Evolutionary conservation across 2,113 vertebrate genomes (phyloP), one percentile per base, ranked within the genome.

Genomic region (Choloepus hoffmanni): DNA sequence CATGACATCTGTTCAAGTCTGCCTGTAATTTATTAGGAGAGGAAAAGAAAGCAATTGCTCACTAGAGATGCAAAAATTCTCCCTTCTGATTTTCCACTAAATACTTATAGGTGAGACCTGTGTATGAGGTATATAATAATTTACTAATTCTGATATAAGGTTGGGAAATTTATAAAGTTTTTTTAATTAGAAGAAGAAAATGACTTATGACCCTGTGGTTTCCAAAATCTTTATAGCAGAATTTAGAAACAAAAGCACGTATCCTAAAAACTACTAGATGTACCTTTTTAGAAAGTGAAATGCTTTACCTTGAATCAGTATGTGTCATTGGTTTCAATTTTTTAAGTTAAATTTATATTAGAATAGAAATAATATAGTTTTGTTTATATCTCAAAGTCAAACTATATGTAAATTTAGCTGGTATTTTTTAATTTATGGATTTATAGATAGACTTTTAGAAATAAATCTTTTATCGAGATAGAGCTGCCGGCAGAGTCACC

Each of bases 1-100:
- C 40, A 92, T 98, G 98, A 98, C 98, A 98, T 98, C 98, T 98
- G 97, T 95, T 98, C 97, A 97, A 97, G 98, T 98, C 96, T 97
- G 97, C 85, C 24, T 97, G 85, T 98, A 97, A 98, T 99, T 98
- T 98, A 98, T 97, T 98, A 96, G 98, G 97, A 96, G 97, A 98
- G 98, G 96, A 98, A 98, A 96, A 97, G 97, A 97, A 98, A 96
- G 98, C 96, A 97, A 92, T 97, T 95, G 76, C 89, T 96, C 73
- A 65, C 95, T 97, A 95, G 95, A 98, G 95, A 97, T 88, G 92
- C 82, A 73, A 89, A 94, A 85, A 91, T 97, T 95, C 58, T 91
- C 96, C 93, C 16, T 62, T 93, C 68, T 95, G 94, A 89, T 48
- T 96, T 84, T 92, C 74, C 92, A 76, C 94, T 79, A 30, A 68